Conservation (phyloP, 2,113 vertebrate genomes). For the Bufo bufo region DNA sequence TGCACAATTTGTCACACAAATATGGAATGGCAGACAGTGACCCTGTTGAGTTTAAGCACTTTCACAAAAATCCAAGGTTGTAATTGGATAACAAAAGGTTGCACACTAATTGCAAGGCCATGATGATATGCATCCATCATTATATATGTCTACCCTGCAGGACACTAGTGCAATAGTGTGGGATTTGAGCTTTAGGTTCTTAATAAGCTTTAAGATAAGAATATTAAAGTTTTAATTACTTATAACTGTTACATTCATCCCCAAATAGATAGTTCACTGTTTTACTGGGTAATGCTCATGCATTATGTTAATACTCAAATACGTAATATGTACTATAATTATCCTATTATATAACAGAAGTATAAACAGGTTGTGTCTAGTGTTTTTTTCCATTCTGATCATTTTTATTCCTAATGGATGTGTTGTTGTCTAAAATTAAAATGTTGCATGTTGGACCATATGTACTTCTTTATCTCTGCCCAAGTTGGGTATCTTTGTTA, state of each 20-base stretch:
- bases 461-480: too few species aligned
- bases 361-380: background rate
- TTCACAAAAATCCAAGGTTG: slow-evolving; percentile 6
- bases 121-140: slow-evolving; percentile 10
- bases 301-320: background rate
- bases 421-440: too few species aligned
- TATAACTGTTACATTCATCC: background rate
- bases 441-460: too few species aligned
- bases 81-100: slow-evolving; percentile 29
- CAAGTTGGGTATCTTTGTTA: too few species aligned
- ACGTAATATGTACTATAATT: background rate
- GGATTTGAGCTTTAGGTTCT: background rate
- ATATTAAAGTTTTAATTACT: background rate
- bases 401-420: background rate
- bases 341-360: background rate
- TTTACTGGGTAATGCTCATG: background rate
- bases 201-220: background rate
- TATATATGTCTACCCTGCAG: background rate
- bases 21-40: background rate
- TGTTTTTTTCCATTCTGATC: background rate
- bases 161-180: background rate
- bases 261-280: background rate
- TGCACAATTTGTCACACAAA: slow-evolving; percentile 15
- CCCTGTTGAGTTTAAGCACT: slow-evolving; percentile 20
- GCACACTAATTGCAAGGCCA: slow-evolving; percentile 4